Base-by-base conservation (phyloP, 2,797 vertebrate species). In the Protosalanx chinensis region DNA sequence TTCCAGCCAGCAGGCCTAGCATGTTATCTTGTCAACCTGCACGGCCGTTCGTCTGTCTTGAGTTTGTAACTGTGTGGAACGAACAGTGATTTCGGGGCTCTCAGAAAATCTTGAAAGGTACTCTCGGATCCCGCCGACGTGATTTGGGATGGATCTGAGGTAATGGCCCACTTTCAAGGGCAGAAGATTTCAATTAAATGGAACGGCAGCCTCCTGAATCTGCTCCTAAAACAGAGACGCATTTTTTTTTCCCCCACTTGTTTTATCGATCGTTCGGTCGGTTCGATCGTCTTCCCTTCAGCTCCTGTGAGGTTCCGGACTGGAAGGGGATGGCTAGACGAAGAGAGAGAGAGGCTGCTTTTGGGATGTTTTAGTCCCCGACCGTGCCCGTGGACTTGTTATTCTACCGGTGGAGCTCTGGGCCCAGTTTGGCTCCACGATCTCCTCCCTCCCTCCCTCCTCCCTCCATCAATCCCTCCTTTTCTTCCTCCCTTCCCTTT, bases 381-480 rank as follows among this genome's bases (percentile, higher is more conserved):
- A 18, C 46, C 33, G 64, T 16, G n/a, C 37, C 7, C 4, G 37
- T 32, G 58, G 46, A 37, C 58, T 20, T 72, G 49, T 57, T 57
- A 15, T 66, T 20, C 35, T 23, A 67, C 27, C 64, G 60, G 63
- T 51, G 65, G 66, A 77, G 63, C 41, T 66, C 64, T 41, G 32
- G 71, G 71, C 79, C 64, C 56, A 33, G n/a, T 80, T 77, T 70
- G 75, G 59, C 61, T 66, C 49, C 30, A 71, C 67, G 73, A 70
- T 75, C 64, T 27, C n/a, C n/a, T n/a, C n/a, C n/a, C n/a, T n/a
- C n/a, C n/a, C n/a, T n/a, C n/a, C n/a, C n/a, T n/a, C n/a, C n/a
- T n/a, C n/a, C n/a, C n/a, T n/a, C n/a, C n/a, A n/a, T n/a, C n/a
- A n/a, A n/a, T n/a, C n/a, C n/a, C n/a, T n/a, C n/a, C n/a, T n/a